Conservation (phyloP, 2,113 vertebrate genomes). For the Pomatorhinus ruficollis region DNA sequence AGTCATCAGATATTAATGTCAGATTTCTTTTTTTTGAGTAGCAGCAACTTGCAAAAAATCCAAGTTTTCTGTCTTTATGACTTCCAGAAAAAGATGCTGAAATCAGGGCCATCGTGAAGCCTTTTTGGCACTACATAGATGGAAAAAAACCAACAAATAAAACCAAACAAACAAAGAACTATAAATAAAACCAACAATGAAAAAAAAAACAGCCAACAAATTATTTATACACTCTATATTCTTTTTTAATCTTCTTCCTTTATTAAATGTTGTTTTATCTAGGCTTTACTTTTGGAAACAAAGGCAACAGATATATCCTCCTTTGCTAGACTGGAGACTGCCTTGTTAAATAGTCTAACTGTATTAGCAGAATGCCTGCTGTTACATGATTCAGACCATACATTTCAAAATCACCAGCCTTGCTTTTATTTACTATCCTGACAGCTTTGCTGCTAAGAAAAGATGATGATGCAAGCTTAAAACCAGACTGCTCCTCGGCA, state of each 20-base stretch:
- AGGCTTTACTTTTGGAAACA: not conserved
- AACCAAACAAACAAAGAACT: not conserved
- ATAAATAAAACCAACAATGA: not conserved
- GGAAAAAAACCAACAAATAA: not conserved
- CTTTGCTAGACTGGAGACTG: not conserved
- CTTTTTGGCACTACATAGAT: not conserved
- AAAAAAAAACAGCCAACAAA: not conserved
- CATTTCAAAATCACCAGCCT: not conserved
- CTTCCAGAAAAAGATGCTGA: not conserved
- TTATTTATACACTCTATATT: not conserved
- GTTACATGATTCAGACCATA: not conserved
- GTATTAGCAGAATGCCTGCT: not conserved
- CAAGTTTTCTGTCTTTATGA: not conserved
- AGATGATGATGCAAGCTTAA: not conserved
- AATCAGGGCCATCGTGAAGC: not conserved
- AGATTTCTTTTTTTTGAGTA: not conserved
- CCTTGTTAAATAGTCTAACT: not conserved
- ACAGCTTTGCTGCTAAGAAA: constrained; percentile 13
- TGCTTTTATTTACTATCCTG: constrained; percentile 11
- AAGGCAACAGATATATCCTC: not conserved
- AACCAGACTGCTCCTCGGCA: not conserved
- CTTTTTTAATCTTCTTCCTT: not conserved
- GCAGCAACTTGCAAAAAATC: not conserved
- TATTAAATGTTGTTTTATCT: not conserved
- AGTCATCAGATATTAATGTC: not conserved